phyloP scores from a whole-genome alignment of 2,113 vertebrate species.

The Oryzias curvinotus region DNA sequence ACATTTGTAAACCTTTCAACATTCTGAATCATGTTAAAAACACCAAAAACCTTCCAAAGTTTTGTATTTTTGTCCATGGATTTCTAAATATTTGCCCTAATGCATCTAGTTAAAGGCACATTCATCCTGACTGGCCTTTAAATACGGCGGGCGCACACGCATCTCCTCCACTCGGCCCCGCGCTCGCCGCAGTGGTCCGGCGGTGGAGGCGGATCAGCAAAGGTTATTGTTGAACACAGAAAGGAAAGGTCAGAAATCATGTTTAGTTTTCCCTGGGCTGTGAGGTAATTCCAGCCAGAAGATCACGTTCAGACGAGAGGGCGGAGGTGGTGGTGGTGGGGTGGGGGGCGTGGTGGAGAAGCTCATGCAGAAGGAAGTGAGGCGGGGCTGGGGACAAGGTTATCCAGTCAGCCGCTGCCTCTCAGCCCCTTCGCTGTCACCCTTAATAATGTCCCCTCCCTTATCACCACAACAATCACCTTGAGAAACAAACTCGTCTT shows the following conservation, averaged over 20 bases:
- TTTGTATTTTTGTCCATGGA: neutral
- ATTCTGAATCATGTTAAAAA: neutral
- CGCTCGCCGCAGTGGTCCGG: slow-evolving; percentile 52
- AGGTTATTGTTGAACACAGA: slow-evolving; percentile 80
- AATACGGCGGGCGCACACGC: slow-evolving; percentile 15
- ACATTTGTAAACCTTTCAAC: too few relatives aligned
- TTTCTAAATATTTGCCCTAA: slow-evolving; percentile 29
- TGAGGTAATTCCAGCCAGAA: slow-evolving; percentile 77
- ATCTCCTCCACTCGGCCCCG: slow-evolving; percentile 21
- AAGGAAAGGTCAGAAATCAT: slow-evolving; percentile 83
- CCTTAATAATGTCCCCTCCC: slow-evolving; percentile 77
- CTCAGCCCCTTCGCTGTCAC: slow-evolving; percentile 76
- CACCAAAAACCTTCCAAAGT: neutral
- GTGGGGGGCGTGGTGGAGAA: slow-evolving; percentile 57
- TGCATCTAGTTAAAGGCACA: slow-evolving; percentile 48
- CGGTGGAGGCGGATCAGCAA: slow-evolving; percentile 68
- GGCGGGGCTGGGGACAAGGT: slow-evolving; percentile 73
- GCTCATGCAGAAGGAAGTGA: slow-evolving; percentile 62
- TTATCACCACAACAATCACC: slow-evolving; percentile 80
- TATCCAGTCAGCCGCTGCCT: slow-evolving; percentile 73
- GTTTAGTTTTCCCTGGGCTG: slow-evolving; percentile 78
- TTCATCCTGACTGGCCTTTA: slow-evolving; percentile 11
- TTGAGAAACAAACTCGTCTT: slow-evolving; percentile 79
- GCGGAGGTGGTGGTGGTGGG: slow-evolving; percentile 63
- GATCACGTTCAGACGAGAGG: slow-evolving; percentile 75